These are phyloP conservation scores for Colistium nudipinnis DNA, from an alignment of 2,113 vertebrate genomes.

Conservation along the genomic window DNA sequence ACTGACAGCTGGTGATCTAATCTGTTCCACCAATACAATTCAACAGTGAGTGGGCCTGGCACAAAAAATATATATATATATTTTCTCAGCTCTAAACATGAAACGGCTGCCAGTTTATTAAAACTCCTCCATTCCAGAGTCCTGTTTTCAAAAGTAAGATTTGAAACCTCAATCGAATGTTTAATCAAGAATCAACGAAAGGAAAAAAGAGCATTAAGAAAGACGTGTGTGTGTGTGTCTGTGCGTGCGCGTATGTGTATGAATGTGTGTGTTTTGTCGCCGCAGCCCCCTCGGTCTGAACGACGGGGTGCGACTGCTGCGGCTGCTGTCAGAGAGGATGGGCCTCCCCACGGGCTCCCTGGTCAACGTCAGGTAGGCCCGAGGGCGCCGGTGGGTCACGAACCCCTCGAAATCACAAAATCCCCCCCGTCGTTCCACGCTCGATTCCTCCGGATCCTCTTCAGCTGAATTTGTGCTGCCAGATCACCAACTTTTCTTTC, in stretches of 20 bases:
- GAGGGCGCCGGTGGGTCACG: neutral
- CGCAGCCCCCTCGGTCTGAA: slow-evolving; percentile 87
- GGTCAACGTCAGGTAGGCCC: slow-evolving; percentile 89
- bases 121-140: too few species aligned
- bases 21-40: too few species aligned
- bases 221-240: neutral
- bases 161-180: too few species aligned
- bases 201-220: neutral
- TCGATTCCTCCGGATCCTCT: neutral
- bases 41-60: too few species aligned
- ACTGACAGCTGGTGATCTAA: too few species aligned
- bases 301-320: slow-evolving; percentile 85
- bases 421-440: neutral
- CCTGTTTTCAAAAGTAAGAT: too few species aligned
- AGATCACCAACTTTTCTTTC: slow-evolving; percentile 4
- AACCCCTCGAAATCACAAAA: neutral
- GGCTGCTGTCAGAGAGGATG: slow-evolving; percentile 86
- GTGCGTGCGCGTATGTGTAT: slow-evolving; percentile 23
- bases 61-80: too few species aligned
- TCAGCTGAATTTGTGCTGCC: neutral
- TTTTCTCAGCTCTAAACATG: too few species aligned
- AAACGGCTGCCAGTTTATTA: too few species aligned
- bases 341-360: slow-evolving; percentile 85
- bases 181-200: too few species aligned
- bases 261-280: slow-evolving; percentile 45